Evolutionary conservation across 2,888 invertebrate species (phyloP), one percentile per base, ranked within the genome.

Genomic region (Phlogophora meticulosa): DNA sequence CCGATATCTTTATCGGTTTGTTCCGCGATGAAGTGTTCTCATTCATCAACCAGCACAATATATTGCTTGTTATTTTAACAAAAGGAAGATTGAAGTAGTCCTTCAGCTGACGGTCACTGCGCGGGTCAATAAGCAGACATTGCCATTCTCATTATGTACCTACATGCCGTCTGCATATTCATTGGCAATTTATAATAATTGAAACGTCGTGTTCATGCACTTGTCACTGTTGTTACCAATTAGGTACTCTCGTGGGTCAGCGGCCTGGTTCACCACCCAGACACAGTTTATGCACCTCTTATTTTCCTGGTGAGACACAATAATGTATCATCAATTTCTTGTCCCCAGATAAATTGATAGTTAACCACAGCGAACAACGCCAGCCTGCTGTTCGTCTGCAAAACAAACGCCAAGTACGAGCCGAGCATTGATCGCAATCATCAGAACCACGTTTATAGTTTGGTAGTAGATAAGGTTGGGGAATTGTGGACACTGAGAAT

Each of bases 111-210:
- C 42, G n/a, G 32, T 11, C n/a, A 42, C 13, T 36, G 22, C 24
- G 1, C 34, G 28, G 46, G n/a, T 38, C 28, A 48, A 48, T 40
- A 36, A 48, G 43, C 70, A 45, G 42, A 76, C 38, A 40, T 38
- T 45, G 53, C 42, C 46, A 59, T 45, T 68, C 62, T 65, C 59
- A 71, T 79, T 71, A 63, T 48, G 32, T 28, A 28, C 28, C 28
- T 28, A 28, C 28, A 28, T 40, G 38, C 42, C 43, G 65, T 80
- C 76, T 76, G 80, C 61, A 80, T 80, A 67, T 76, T 67, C 59
- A 61, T 56, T 58, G 13, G 22, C 46, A 65, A 72, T 72, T 69
- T 62, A 64, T 68, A 60, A 48, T 49, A 52, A 72, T 70, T 64
- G 46, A 57, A 67, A 49, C 60, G 55, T 48, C 68, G 42, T 46